These are phyloP conservation scores for Pseudomugil tenellus DNA, from an alignment of 2,797 vertebrate species.

Conservation along the genomic window DNA sequence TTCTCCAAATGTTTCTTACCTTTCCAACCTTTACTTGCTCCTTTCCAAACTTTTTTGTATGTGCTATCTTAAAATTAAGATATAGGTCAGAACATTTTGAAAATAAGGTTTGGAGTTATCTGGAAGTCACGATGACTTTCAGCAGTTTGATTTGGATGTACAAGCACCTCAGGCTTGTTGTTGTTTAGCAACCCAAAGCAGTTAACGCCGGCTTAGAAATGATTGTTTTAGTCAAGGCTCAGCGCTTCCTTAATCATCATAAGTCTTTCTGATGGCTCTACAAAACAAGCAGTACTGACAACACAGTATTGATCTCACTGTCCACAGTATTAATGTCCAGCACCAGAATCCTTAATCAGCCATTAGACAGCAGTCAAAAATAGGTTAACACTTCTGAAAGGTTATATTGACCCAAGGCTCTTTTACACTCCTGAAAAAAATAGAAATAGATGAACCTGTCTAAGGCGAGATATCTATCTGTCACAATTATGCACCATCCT, in stretches of 20 bases:
- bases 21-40: neutral
- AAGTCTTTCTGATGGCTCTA: conserved; percentile 55
- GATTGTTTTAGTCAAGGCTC: conserved; percentile 55
- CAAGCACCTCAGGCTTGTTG: conserved; percentile 19
- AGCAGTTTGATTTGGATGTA: conserved; percentile 8
- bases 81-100: too few species aligned
- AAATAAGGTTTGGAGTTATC: neutral
- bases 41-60: neutral
- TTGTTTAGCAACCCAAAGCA: conserved; percentile 37
- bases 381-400: conserved; percentile 56
- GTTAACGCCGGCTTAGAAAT: conserved; percentile 30
- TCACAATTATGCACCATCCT: conserved; percentile 62
- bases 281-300: conserved; percentile 46
- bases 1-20: neutral
- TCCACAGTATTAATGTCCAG: conserved; percentile 32
- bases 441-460: conserved; percentile 47
- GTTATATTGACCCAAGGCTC: conserved; percentile 48
- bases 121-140: conserved; percentile 14
- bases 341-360: conserved; percentile 60
- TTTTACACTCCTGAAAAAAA: conserved; percentile 36
- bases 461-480: conserved; percentile 32
- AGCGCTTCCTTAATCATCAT: conserved; percentile 54
- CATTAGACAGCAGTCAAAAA: conserved; percentile 45
- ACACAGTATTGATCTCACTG: conserved; percentile 50
- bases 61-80: too few species aligned